Conservation (phyloP, 2,888 invertebrate species). For the Chrysomela aeneicollis region DNA sequence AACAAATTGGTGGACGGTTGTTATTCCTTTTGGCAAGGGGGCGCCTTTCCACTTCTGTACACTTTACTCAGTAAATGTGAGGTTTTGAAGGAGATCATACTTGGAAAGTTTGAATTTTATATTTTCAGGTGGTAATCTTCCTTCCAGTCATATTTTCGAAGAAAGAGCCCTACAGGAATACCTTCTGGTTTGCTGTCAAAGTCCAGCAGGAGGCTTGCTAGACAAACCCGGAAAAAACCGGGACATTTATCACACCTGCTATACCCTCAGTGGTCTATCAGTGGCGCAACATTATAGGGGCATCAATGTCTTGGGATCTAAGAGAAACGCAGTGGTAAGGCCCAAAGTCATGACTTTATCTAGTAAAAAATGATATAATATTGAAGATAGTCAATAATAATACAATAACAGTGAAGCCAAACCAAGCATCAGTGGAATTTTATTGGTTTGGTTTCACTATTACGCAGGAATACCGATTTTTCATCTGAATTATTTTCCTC, state of each 20-base stretch:
- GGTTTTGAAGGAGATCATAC: slow-evolving; percentile 3
- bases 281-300: slow-evolving; percentile 81
- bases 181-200: slow-evolving; percentile 91
- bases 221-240: slow-evolving; percentile 94
- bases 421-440: too few species aligned
- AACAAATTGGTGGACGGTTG: slow-evolving; percentile 99
- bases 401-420: too few species aligned
- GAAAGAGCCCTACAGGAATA: slow-evolving; percentile 93
- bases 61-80: slow-evolving; percentile 68
- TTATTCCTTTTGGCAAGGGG: slow-evolving; percentile 99
- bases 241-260: slow-evolving; percentile 98
- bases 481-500: slow-evolving; percentile 51
- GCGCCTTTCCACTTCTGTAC: slow-evolving; percentile 87
- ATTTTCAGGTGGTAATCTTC: slow-evolving; percentile 58
- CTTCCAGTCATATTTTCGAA: slow-evolving; percentile 78
- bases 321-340: slow-evolving; percentile 73
- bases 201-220: slow-evolving; percentile 84
- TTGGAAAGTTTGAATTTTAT: too few species aligned
- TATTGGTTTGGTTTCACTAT: too few species aligned
- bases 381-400: neutral
- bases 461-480: neutral
- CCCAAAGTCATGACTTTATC: neutral
- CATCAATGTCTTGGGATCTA: slow-evolving; percentile 70
- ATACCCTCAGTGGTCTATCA: slow-evolving; percentile 92
- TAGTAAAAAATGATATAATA: neutral